A percentile compares a stretch with the other conserved stretches of the same genome.
Evolutionary conservation across 1,140 invertebrate species (phyloP).

Genomic region (Cotesia glomerata): DNA sequence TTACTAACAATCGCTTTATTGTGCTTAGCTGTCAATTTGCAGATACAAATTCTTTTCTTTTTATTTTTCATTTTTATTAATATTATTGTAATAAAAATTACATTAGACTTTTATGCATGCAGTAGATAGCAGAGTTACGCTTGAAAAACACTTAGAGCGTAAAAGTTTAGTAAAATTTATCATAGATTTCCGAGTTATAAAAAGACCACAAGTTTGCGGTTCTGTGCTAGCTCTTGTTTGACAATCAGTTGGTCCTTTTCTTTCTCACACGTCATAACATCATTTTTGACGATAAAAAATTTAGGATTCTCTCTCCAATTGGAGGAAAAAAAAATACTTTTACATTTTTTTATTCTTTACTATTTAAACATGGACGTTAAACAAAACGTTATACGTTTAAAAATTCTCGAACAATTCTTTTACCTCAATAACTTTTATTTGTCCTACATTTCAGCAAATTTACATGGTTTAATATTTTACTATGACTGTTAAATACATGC

Average conservation of each 20-base stretch:
- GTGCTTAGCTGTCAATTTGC: too few relatives aligned
- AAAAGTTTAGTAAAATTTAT: not conserved
- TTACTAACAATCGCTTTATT: too few relatives aligned
- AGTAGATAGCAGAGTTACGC: not conserved
- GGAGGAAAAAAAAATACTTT: not conserved
- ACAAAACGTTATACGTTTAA: conserved; percentile 9
- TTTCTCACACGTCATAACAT: not conserved
- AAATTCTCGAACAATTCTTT: conserved; percentile 1
- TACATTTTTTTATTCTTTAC: not conserved
- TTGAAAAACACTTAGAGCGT: not conserved
- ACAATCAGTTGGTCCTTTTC: conserved; percentile 1
- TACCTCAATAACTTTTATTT: not conserved
- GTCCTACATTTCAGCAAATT: not conserved
- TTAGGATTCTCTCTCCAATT: not conserved
- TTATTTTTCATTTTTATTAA: too few relatives aligned
- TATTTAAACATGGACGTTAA: not conserved
- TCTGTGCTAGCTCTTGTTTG: not conserved
- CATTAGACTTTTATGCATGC: not conserved
- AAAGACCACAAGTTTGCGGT: not conserved
- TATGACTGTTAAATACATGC: not conserved
- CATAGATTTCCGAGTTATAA: not conserved
- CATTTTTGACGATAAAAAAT: not conserved
- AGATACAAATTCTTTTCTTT: too few relatives aligned
- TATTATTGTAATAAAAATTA: not conserved
- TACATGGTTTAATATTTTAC: not conserved